Evolutionary conservation across 2,113 vertebrate species (phyloP).

Genomic region (Romanogobio albipinnatus): DNA sequence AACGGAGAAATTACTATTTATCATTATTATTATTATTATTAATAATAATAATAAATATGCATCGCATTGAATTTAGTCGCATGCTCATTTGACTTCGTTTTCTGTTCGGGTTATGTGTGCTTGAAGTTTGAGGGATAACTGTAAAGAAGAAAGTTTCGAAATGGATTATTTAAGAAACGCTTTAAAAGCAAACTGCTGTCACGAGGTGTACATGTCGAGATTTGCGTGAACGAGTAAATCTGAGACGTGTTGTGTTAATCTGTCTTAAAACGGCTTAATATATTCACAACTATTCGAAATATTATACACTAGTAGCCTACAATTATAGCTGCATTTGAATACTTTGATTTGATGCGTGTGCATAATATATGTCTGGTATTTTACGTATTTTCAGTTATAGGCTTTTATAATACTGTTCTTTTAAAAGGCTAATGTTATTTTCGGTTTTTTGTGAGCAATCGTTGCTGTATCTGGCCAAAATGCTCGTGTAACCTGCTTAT

Average conservation of each 20-base stretch:
- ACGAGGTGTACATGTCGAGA: not conserved
- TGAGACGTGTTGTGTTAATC: not conserved
- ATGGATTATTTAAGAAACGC: not conserved
- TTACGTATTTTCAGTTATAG: not conserved
- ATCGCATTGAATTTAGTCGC: not conserved
- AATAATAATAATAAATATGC: not conserved
- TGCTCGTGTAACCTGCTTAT: not conserved
- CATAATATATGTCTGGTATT: too few species aligned
- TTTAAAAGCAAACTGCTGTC: not conserved
- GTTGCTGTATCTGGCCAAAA: not conserved
- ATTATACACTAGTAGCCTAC: not conserved
- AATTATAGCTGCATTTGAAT: not conserved
- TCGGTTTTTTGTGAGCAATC: not conserved
- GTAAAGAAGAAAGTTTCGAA: not conserved
- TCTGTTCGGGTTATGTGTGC: not conserved
- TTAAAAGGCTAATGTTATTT: not conserved
- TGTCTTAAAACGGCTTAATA: not conserved
- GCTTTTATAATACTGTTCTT: not conserved
- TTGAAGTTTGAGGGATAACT: not conserved
- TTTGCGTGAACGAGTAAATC: slow-evolving; percentile 10
- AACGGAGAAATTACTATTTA: not conserved
- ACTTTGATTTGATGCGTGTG: not conserved
- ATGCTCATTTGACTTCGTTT: not conserved
- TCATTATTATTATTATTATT: not conserved
- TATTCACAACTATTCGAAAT: not conserved